Percentiles rank a stretch among this genome's conserved stretches.
phyloP scores from a whole-genome alignment of 2,888 invertebrate genomes.

The Amphipoea oculea region DNA sequence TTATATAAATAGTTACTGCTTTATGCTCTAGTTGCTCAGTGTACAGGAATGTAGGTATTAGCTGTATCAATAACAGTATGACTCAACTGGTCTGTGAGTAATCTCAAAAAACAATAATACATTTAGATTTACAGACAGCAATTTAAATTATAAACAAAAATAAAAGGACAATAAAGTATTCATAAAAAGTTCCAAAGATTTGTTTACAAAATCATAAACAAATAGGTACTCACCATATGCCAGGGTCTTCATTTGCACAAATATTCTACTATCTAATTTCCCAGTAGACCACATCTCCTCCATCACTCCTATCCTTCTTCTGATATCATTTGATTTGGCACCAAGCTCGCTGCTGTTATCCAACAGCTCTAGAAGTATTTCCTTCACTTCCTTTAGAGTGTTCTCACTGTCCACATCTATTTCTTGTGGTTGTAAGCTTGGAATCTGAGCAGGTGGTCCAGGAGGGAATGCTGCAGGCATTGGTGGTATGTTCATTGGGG shows the following conservation, averaged over 20 bases:
- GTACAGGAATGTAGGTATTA: constrained; percentile 17
- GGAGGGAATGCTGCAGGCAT: constrained; percentile 70
- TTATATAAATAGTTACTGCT: constrained; percentile 32
- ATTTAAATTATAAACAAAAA: neutral
- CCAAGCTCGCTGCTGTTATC: constrained; percentile 83
- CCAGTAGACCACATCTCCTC: constrained; percentile 90
- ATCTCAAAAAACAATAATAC: constrained; percentile 1
- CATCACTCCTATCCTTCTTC: constrained; percentile 89
- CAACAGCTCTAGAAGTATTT: constrained; percentile 78
- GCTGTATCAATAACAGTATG: constrained; percentile 24
- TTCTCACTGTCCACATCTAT: constrained; percentile 77
- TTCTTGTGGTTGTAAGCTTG: constrained; percentile 56
- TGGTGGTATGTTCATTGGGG: constrained; percentile 77
- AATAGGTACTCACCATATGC: constrained; percentile 86
- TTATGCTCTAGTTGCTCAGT: constrained; percentile 36
- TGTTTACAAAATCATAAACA: neutral
- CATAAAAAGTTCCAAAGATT: neutral
- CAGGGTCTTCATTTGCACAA: constrained; percentile 87
- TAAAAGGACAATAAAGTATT: neutral
- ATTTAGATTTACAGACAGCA: neutral
- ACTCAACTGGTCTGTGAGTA: constrained; percentile 11
- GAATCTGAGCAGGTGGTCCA: constrained; percentile 62
- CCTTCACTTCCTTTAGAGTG: constrained; percentile 79
- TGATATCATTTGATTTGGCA: constrained; percentile 88
- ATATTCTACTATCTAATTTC: constrained; percentile 88